Conservation (phyloP, 2,797 vertebrate genomes). For the Orientallactaga sibirica region DNA sequence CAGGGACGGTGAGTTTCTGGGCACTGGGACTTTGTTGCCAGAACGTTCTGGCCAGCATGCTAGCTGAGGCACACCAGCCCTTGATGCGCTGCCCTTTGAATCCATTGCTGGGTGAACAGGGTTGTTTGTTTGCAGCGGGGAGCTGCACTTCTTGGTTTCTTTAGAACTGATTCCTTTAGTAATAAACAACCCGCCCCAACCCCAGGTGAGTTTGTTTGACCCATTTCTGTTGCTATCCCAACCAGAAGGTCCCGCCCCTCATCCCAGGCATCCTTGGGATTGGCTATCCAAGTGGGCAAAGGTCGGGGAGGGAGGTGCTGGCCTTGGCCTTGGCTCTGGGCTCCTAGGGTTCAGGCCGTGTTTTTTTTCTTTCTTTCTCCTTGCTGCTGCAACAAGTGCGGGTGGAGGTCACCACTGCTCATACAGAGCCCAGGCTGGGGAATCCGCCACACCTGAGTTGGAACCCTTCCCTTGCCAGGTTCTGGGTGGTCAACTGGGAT, state of each 20-base stretch:
- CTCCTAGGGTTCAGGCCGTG: background rate
- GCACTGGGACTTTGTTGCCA: background rate
- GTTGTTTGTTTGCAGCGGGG: conserved; percentile 30
- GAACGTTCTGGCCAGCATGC: background rate
- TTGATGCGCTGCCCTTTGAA: background rate
- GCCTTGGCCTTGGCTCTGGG: background rate
- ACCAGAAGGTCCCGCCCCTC: background rate
- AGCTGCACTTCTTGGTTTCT: background rate
- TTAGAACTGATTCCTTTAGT: background rate
- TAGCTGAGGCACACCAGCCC: background rate
- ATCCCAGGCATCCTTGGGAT: background rate
- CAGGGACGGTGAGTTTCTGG: background rate
- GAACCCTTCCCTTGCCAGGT: background rate
- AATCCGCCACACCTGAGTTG: background rate
- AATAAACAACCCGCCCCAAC: background rate
- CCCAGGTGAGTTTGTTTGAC: conserved; percentile 8
- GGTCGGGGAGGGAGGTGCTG: background rate
- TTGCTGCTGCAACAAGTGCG: background rate
- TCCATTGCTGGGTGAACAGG: background rate
- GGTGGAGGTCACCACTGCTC: background rate
- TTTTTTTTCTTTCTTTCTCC: conserved; percentile 30
- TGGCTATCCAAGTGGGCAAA: conserved; percentile 18
- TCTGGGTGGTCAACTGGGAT: background rate
- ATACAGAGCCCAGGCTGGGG: background rate
- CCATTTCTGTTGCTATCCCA: conserved; percentile 26